Conservation (phyloP, 2,888 invertebrate genomes). For the Cactoblastis cactorum region DNA sequence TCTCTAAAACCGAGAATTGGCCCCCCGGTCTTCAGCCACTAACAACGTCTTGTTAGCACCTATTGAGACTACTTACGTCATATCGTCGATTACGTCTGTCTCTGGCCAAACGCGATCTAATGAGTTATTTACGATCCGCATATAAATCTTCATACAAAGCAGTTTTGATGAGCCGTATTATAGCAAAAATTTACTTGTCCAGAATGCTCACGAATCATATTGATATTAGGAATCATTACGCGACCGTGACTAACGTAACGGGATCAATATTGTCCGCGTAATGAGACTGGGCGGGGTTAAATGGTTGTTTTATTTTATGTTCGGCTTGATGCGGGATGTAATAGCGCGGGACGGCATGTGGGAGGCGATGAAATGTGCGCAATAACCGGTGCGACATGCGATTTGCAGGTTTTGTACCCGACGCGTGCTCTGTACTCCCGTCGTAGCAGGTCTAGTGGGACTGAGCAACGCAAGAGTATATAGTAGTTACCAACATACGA, state of each 20-base stretch:
- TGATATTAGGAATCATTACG: constrained; percentile 52
- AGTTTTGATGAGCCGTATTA: constrained; percentile 50
- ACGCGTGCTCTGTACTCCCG: constrained; percentile 15
- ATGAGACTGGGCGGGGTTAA: constrained; percentile 9
- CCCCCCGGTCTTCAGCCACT: constrained; percentile 35
- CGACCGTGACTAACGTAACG: constrained; percentile 45
- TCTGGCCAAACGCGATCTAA: constrained; percentile 50
- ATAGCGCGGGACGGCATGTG: constrained; percentile 18
- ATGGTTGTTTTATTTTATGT: constrained; percentile 11
- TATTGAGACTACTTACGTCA: constrained; percentile 59
- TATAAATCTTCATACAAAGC: constrained; percentile 46
- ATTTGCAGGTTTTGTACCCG: neutral
- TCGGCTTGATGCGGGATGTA: constrained; percentile 15
- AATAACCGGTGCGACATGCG: constrained; percentile 26
- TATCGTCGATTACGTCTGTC: constrained; percentile 41
- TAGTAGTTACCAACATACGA: neutral
- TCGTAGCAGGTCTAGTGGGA: neutral
- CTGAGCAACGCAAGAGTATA: neutral
- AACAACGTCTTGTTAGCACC: constrained; percentile 63
- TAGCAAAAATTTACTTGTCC: constrained; percentile 40
- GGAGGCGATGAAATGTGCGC: constrained; percentile 17
- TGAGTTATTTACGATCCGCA: constrained; percentile 52
- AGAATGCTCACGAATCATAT: constrained; percentile 45
- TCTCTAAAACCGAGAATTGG: too few species aligned
- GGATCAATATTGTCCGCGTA: constrained; percentile 21